phyloP scores from a whole-genome alignment of 2,888 invertebrate species.

The Xanthostigma xanthostigma region DNA sequence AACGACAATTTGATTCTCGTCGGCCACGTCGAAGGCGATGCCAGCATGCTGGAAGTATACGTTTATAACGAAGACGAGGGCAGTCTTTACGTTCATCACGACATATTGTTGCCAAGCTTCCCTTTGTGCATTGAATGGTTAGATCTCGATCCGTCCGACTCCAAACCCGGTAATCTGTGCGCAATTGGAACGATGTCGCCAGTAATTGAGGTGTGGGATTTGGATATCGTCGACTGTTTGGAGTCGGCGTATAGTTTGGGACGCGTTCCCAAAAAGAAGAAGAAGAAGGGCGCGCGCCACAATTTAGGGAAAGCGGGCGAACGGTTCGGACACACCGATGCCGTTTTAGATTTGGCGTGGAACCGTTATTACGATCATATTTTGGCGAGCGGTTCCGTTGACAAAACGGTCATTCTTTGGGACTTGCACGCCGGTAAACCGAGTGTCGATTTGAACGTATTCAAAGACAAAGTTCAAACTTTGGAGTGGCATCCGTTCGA shows the following conservation, averaged over 20 bases:
- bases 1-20: slow-evolving; percentile 80
- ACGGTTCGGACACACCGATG: slow-evolving; percentile 62
- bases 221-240: slow-evolving; percentile 82
- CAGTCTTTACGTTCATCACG: slow-evolving; percentile 88
- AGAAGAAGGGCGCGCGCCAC: background rate
- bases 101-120: slow-evolving; percentile 74
- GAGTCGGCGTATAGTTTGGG: slow-evolving; percentile 79
- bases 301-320: no score
- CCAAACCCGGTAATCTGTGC: slow-evolving; percentile 63
- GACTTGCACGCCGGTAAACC: slow-evolving; percentile 71
- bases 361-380: slow-evolving; percentile 68
- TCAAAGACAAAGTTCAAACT: slow-evolving; percentile 71
- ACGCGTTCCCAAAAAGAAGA: background rate
- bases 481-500: slow-evolving; percentile 73
- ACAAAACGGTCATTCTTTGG: slow-evolving; percentile 78
- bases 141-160: slow-evolving; percentile 67
- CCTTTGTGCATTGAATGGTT: slow-evolving; percentile 91
- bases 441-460: slow-evolving; percentile 56
- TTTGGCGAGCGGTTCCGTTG: slow-evolving; percentile 86
- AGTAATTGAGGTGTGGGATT: slow-evolving; percentile 90
- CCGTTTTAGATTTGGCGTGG: slow-evolving; percentile 86
- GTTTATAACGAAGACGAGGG: slow-evolving; percentile 81
- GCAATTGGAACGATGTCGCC: slow-evolving; percentile 90
- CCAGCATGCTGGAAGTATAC: slow-evolving; percentile 76
- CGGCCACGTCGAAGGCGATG: slow-evolving; percentile 76